phyloP scores from a whole-genome alignment of 2,797 vertebrate genomes.

The Galaxias olidus region DNA sequence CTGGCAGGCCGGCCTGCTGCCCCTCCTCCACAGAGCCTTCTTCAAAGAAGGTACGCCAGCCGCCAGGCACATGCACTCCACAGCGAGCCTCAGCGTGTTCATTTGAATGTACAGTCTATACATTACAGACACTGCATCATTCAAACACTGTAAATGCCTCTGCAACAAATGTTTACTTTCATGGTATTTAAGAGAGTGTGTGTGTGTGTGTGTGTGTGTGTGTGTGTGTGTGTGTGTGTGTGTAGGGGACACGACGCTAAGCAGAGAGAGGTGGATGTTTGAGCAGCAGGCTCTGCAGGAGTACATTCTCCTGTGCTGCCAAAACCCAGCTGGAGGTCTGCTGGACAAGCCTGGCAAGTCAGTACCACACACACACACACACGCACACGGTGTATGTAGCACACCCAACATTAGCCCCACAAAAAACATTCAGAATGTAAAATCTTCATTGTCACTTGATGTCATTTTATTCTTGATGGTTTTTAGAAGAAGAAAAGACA shows the following conservation, averaged over 20 bases:
- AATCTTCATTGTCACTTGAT: too few species aligned
- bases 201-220: neutral
- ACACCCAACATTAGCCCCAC: too few species aligned
- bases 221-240: conserved; percentile 11
- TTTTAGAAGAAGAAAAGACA: too few species aligned
- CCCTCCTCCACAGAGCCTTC: conserved; percentile 89
- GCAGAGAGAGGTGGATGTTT: conserved; percentile 92
- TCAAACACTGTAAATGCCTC: neutral
- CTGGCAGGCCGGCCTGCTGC: conserved; percentile 95
- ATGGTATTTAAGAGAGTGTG: neutral
- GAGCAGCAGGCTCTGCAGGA: conserved; percentile 94
- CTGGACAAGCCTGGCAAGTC: conserved; percentile 98
- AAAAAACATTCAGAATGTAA: too few species aligned
- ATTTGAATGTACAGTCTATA: too few species aligned
- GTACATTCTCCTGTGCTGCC: conserved; percentile 96
- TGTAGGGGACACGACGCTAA: conserved; percentile 85
- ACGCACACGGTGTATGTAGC: neutral
- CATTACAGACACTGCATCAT: too few species aligned
- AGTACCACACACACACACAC: conserved; percentile 65
- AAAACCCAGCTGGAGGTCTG: conserved; percentile 90
- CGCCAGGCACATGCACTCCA: too few species aligned
- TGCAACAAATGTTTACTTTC: neutral
- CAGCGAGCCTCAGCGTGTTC: too few species aligned
- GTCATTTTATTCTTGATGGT: too few species aligned
- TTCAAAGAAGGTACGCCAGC: conserved; percentile 80